Evolutionary conservation across 2,797 vertebrate genomes (phyloP).

Genomic region (Phoxinus dragarum): DNA sequence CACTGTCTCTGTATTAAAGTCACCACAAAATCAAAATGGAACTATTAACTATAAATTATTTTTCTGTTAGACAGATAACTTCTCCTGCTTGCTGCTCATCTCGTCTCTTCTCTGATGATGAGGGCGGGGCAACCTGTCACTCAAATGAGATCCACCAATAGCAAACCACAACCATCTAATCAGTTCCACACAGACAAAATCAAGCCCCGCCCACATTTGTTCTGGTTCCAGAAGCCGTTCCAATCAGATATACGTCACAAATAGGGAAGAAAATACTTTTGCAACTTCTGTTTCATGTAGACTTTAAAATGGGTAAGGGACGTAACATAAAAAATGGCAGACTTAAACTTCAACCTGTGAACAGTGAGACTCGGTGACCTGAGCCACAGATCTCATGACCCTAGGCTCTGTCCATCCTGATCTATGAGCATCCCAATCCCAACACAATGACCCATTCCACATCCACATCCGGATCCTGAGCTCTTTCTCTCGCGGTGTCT

Average conservation of each 20-base stretch:
- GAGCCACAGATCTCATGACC: not conserved
- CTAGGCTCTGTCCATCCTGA: conserved; percentile 4
- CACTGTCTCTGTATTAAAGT: not conserved
- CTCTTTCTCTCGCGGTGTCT: conserved; percentile 64
- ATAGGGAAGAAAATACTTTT: not conserved
- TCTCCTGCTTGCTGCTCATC: not conserved
- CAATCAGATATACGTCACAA: no score
- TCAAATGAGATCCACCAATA: no score
- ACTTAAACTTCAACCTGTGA: not conserved
- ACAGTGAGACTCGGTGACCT: not conserved
- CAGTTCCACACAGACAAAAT: no score
- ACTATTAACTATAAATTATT: no score
- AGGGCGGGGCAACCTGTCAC: no score
- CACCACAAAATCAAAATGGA: no score
- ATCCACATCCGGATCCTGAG: conserved; percentile 32
- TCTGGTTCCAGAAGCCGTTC: no score
- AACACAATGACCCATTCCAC: not conserved
- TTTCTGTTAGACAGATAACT: no score
- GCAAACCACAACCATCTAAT: no score
- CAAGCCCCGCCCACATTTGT: no score
- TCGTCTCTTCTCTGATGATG: not conserved
- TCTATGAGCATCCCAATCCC: not conserved
- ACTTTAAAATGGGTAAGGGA: not conserved
- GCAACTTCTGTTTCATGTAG: no score
- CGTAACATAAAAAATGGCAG: not conserved